Percentiles rank a stretch among this genome's conserved stretches.
Evolutionary conservation across 2,797 vertebrate genomes (phyloP).

Genomic region (Acipenser transmontanus): DNA sequence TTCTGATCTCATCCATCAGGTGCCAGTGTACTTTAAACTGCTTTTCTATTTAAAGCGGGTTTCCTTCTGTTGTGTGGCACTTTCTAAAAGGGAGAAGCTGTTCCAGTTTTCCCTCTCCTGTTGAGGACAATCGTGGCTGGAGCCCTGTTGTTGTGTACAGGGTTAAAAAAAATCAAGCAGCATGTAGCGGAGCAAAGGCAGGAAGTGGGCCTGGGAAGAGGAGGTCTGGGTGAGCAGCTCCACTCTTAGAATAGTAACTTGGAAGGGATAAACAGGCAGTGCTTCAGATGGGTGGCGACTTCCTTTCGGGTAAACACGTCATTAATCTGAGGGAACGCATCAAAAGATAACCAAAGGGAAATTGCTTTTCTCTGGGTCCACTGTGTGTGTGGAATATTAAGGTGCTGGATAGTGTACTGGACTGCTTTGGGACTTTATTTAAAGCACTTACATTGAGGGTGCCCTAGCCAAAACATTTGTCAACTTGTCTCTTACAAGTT

Average conservation of each 20-base stretch:
- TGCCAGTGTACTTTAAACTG: no score
- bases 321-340: constrained; percentile 90
- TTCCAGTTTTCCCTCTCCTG: no score
- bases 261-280: constrained; percentile 73
- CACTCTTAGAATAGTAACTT: constrained; percentile 62
- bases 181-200: constrained; percentile 4
- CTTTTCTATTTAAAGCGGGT: no score
- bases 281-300: constrained; percentile 92
- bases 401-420: no score
- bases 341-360: constrained; percentile 83
- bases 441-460: no score
- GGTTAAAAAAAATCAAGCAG: constrained; percentile 21
- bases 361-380: constrained; percentile 40
- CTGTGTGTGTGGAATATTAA: neutral
- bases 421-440: no score
- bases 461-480: no score
- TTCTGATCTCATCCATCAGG: no score
- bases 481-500: no score
- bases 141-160: constrained; percentile 3
- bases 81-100: no score
- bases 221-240: constrained; percentile 45
- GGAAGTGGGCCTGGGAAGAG: constrained; percentile 35
- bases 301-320: constrained; percentile 97
- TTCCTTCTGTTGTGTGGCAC: no score
- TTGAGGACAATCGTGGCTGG: neutral